These are phyloP conservation scores for Anadara kagoshimensis DNA, from an alignment of 1,140 invertebrate genomes.

Conservation along the genomic window DNA sequence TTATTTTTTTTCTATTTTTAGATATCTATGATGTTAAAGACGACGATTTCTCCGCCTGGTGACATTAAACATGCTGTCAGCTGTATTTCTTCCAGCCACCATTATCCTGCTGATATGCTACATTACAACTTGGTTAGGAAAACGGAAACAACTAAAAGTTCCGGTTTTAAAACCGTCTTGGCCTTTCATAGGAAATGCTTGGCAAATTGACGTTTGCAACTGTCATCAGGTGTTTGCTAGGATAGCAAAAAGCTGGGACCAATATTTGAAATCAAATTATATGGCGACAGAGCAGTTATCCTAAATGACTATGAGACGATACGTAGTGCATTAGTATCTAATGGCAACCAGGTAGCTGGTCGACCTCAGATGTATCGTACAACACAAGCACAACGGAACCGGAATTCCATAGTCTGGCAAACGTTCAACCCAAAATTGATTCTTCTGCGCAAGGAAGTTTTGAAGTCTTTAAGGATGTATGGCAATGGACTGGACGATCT, in stretches of 20 bases:
- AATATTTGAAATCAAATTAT: slow-evolving; percentile 55
- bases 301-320: slow-evolving; percentile 57
- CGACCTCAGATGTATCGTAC: slow-evolving; percentile 62
- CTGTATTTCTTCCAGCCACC: too few relatives aligned
- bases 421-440: slow-evolving; percentile 60
- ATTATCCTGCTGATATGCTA: too few relatives aligned
- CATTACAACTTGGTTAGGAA: too few relatives aligned
- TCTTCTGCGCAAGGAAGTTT: slow-evolving; percentile 57
- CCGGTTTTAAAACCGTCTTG: too few relatives aligned
- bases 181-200: too few relatives aligned
- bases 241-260: slow-evolving; percentile 49
- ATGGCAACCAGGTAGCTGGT: slow-evolving; percentile 56
- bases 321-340: slow-evolving; percentile 55
- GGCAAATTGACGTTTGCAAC: slow-evolving; percentile 42
- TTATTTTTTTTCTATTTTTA: too few relatives aligned
- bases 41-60: too few relatives aligned
- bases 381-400: slow-evolving; percentile 37
- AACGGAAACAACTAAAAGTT: too few relatives aligned
- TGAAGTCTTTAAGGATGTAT: slow-evolving; percentile 57
- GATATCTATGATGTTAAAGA: too few relatives aligned
- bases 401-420: slow-evolving; percentile 65
- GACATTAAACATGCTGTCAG: too few relatives aligned
- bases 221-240: slow-evolving; percentile 55
- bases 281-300: slow-evolving; percentile 58
- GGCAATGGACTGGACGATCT: slow-evolving; percentile 50